Evolutionary conservation across 2,888 invertebrate species (phyloP).

Genomic region (Cephalotes varians): DNA sequence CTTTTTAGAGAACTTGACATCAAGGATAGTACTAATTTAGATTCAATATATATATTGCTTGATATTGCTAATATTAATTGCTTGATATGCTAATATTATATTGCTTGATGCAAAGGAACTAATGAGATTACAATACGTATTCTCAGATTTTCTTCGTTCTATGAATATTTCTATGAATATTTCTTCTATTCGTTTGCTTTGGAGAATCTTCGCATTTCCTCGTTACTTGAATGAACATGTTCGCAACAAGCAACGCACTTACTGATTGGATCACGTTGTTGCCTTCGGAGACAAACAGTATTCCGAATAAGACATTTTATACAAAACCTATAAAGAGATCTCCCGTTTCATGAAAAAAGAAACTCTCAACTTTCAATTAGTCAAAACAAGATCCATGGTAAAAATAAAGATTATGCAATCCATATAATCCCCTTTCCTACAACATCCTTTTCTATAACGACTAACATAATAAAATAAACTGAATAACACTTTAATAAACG

Average conservation of each 20-base stretch:
- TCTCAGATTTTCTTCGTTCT: neutral
- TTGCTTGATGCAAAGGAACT: neutral
- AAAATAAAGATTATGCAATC: neutral
- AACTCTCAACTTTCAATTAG: neutral
- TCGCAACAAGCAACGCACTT: neutral
- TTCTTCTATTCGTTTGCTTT: slow-evolving; percentile 16
- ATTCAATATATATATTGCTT: slow-evolving; percentile 10
- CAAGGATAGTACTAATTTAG: neutral
- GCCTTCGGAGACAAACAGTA: neutral
- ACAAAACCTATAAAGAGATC: neutral
- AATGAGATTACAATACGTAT: neutral
- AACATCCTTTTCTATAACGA: no score
- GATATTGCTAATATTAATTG: no score
- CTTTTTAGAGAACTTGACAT: neutral
- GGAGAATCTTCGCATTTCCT: neutral
- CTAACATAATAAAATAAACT: neutral
- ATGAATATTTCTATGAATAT: neutral
- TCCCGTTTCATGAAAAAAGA: slow-evolving; percentile 2
- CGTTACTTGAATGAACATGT: slow-evolving; percentile 10
- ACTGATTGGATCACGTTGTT: slow-evolving; percentile 18
- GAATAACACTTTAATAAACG: neutral
- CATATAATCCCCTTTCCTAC: neutral
- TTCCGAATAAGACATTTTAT: slow-evolving; percentile 8
- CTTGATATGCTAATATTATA: no score
- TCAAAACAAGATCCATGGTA: neutral